phyloP scores from a whole-genome alignment of 2,113 vertebrate genomes.

The Harpagus bidentatus region DNA sequence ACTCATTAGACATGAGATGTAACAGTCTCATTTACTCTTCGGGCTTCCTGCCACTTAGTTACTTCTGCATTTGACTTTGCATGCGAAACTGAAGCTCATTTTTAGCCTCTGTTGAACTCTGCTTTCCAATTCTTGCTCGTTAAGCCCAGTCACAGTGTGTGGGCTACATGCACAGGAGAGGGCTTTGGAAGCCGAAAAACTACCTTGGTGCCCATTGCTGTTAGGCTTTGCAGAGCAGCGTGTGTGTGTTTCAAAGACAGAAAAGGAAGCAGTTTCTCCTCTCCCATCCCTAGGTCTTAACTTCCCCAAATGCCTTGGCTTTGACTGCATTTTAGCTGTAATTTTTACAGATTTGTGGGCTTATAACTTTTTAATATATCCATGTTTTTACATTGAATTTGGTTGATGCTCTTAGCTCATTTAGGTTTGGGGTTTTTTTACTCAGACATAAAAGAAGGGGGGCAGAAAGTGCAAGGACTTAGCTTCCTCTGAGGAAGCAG shows the following conservation, averaged over 20 bases:
- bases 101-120: neutral
- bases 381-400: neutral
- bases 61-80: conserved; percentile 4
- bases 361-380: neutral
- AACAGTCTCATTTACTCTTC: conserved; percentile 12
- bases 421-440: neutral
- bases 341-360: neutral
- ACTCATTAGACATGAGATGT: conserved; percentile 36
- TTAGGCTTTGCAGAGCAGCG: neutral
- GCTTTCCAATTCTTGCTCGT: conserved; percentile 4
- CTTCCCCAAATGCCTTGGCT: neutral
- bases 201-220: neutral
- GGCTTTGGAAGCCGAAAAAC: neutral
- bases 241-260: neutral
- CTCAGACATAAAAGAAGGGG: rapidly evolving
- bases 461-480: neutral
- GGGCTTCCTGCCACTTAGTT: conserved; percentile 18
- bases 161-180: neutral
- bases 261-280: neutral
- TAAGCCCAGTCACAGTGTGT: neutral
- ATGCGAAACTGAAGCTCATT: neutral
- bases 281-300: neutral
- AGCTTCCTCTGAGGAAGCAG: neutral
- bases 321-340: neutral
- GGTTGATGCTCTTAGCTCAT: neutral